Percentiles rank a stretch among this genome's conserved stretches.
Evolutionary conservation across 2,888 invertebrate genomes (phyloP).

Genomic region (Coelopa pilipes): DNA sequence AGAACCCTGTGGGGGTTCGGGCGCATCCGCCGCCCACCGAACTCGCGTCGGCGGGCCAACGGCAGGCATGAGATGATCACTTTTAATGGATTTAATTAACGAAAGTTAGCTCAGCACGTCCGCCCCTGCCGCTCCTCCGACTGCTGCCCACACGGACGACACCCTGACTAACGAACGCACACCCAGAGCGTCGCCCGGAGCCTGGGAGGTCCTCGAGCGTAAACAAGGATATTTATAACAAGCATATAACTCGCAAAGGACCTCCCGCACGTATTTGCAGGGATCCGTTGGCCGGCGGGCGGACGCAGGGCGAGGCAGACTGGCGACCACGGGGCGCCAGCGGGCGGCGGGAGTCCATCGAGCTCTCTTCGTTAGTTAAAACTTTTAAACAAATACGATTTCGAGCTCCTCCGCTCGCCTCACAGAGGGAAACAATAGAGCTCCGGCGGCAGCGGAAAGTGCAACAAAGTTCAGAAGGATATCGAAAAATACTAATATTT

Average conservation of each 20-base stretch:
- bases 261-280: too few species aligned
- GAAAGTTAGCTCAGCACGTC: slow-evolving; percentile 30
- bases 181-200: background rate
- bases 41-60: too few species aligned
- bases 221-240: slow-evolving; percentile 12
- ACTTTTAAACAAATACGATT: too few species aligned
- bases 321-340: too few species aligned
- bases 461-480: background rate
- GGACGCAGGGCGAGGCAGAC: too few species aligned
- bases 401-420: too few species aligned
- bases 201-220: background rate
- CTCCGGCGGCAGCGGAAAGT: background rate
- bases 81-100: slow-evolving; percentile 43
- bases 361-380: too few species aligned
- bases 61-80: slow-evolving; percentile 37
- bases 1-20: background rate
- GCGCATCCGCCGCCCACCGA: too few species aligned
- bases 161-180: background rate
- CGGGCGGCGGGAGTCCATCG: too few species aligned
- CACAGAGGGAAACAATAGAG: background rate
- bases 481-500: background rate
- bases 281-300: too few species aligned
- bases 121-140: background rate
- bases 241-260: background rate
- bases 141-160: background rate